Conservation (phyloP, 2,113 vertebrate genomes). For the Rana temporaria region DNA sequence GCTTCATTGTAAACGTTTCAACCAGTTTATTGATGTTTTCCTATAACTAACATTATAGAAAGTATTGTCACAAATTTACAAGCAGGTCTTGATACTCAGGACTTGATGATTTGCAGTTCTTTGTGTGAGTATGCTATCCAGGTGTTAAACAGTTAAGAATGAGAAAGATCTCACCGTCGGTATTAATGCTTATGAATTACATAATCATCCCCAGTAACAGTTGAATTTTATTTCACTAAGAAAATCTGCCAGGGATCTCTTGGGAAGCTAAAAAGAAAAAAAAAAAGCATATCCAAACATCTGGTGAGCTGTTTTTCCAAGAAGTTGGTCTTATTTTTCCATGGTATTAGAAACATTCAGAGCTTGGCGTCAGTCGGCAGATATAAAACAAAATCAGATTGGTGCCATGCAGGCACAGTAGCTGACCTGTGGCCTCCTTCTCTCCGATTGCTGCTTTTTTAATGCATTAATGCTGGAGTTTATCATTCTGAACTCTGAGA, state of each 20-base stretch:
- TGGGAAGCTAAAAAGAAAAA: constrained; percentile 8
- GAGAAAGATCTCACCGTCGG: neutral
- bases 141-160: neutral
- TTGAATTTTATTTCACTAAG: constrained; percentile 22
- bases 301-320: constrained; percentile 46
- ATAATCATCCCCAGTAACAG: neutral
- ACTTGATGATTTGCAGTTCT: too few species aligned
- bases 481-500: neutral
- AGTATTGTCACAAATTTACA: too few species aligned
- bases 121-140: neutral
- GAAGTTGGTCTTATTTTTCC: constrained; percentile 45
- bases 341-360: constrained; percentile 24
- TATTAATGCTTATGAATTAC: constrained; percentile 2
- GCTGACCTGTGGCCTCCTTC: constrained; percentile 12
- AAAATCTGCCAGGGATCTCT: constrained; percentile 27
- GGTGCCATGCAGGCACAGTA: constrained; percentile 33
- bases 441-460: neutral
- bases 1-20: too few species aligned
- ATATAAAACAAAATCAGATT: constrained; percentile 29
- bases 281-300: constrained; percentile 36
- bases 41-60: too few species aligned
- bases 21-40: too few species aligned
- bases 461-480: neutral
- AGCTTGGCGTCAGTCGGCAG: constrained; percentile 21
- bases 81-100: too few species aligned